Percentiles rank a stretch among this genome's conserved stretches.
Conservation (phyloP, 2,797 vertebrate species). For the Caiman crocodilus region DNA sequence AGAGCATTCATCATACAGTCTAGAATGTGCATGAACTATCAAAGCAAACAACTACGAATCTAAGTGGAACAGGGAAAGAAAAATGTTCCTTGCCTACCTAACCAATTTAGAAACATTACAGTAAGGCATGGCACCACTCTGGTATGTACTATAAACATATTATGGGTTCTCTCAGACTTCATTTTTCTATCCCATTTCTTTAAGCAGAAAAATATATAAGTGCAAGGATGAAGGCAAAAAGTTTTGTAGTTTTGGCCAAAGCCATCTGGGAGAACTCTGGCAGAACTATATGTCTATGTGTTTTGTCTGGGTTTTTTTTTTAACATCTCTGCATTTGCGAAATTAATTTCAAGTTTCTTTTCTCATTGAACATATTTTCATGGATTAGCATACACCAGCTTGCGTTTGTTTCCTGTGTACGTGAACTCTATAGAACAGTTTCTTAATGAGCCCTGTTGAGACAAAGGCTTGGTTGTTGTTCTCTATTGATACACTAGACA, state of each 20-base stretch:
- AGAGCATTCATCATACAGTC: neutral
- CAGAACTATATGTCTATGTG: neutral
- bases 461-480: slow-evolving; percentile 71
- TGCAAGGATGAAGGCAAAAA: neutral
- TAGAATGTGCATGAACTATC: neutral
- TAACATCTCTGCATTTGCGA: neutral
- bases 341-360: accelerated
- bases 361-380: neutral
- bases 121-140: accelerated
- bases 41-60: neutral
- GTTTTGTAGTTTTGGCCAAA: too few relatives aligned
- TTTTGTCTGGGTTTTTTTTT: neutral
- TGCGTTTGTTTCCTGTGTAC: slow-evolving; percentile 49
- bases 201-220: neutral
- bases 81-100: neutral
- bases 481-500: slow-evolving; percentile 65
- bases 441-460: slow-evolving; percentile 49
- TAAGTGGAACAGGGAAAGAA: neutral
- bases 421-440: slow-evolving; percentile 41
- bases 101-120: slow-evolving; percentile 25
- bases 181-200: slow-evolving; percentile 4
- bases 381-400: neutral
- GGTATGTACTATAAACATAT: neutral
- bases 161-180: neutral
- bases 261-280: too few relatives aligned